Evolutionary conservation across 1,140 invertebrate species (phyloP), one percentile per base, ranked within the genome.

Genomic region (Sinonovacula constricta): DNA sequence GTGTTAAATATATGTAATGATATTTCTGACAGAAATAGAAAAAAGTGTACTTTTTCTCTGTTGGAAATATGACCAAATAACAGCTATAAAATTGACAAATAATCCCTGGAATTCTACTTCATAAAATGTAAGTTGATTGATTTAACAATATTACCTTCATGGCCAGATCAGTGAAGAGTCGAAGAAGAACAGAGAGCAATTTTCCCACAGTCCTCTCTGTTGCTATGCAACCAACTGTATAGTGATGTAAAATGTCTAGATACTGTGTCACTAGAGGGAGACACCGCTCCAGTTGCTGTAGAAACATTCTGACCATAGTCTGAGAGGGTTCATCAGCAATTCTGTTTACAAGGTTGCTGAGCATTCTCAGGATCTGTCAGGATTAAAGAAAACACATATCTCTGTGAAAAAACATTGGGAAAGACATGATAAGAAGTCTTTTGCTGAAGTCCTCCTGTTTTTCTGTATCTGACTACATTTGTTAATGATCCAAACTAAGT

Each of bases 81-180:
- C n/a, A n/a, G n/a, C n/a, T n/a, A n/a, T n/a, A n/a, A n/a, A n/a
- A n/a, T n/a, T n/a, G n/a, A n/a, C n/a, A n/a, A n/a, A n/a, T n/a
- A n/a, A n/a, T n/a, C n/a, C 5, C 12, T 34, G 0, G 3, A 22
- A 57, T n/a, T n/a, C 24, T 12, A 12, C 26, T 26, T 57, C 7
- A 14, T 12, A 14, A 18, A n/a, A 57, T n/a, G 26, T 24, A 57
- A 10, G 39, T 45, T 10, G 7, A 45, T 45, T 10, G 7, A 45
- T 45, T 10, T 10, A 45, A 45, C 39, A 45, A 45, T 45, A 7
- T 53, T 91, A 93, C 94, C 92, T 98, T 98, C 34, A 93, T 92
- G 26, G 95, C 93, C 2, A 99, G 92, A 77, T 97, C 95, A 0
- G 95, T 93, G 87, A 98, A 99, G 7, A 98, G 94, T 65, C 94